Percentiles rank a stretch among this genome's conserved stretches.
These are phyloP conservation scores for Lindbergichthys nudifrons DNA, from an alignment of 2,797 vertebrate genomes.

Conservation along the genomic window DNA sequence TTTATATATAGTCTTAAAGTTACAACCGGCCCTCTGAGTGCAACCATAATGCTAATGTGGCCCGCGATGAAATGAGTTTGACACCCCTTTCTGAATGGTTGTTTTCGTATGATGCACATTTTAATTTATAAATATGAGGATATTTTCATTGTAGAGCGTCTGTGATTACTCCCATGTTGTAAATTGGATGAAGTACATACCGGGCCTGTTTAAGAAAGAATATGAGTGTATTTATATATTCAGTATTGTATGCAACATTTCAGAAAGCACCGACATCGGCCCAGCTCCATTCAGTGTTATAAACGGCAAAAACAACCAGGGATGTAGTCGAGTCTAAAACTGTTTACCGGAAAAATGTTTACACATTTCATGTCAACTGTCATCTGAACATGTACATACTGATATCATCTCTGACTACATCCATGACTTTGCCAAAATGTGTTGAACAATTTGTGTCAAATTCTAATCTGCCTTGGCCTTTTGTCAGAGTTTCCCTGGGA, in stretches of 20 bases:
- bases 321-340: slow-evolving; percentile 42
- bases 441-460: slow-evolving; percentile 13
- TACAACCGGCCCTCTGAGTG: no score
- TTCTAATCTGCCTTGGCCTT: slow-evolving; percentile 50
- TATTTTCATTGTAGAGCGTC: slow-evolving; percentile 37
- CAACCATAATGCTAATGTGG: no score
- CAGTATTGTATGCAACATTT: slow-evolving; percentile 35
- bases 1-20: no score
- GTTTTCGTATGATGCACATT: slow-evolving; percentile 36
- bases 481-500: slow-evolving; percentile 82
- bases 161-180: slow-evolving; percentile 6
- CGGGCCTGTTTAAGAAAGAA: slow-evolving; percentile 28
- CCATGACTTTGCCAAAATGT: slow-evolving; percentile 35
- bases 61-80: no score
- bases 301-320: slow-evolving; percentile 30
- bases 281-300: slow-evolving; percentile 33
- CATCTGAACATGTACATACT: slow-evolving; percentile 37
- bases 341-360: slow-evolving; percentile 55
- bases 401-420: slow-evolving; percentile 26
- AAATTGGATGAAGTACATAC: slow-evolving; percentile 15
- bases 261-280: not conserved
- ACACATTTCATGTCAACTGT: slow-evolving; percentile 31
- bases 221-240: slow-evolving; percentile 38
- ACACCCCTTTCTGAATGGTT: not conserved
- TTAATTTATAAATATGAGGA: slow-evolving; percentile 30